phyloP scores from a whole-genome alignment of 2,888 invertebrate species.

The Clusia tigrina region DNA sequence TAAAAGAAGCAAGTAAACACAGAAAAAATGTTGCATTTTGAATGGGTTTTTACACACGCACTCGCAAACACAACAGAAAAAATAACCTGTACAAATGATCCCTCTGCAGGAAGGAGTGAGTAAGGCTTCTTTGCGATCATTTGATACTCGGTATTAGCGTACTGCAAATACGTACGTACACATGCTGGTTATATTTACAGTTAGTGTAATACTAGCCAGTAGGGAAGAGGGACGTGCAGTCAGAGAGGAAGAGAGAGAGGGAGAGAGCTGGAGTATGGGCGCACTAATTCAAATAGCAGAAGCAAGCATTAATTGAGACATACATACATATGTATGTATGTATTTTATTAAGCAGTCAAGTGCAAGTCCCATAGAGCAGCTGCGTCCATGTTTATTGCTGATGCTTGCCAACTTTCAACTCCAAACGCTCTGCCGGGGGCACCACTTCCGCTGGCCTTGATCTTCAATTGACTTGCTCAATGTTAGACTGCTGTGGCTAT shows the following conservation, averaged over 20 bases:
- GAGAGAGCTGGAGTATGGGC: neutral
- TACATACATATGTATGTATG: no score
- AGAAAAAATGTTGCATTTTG: neutral
- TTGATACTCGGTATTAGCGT: neutral
- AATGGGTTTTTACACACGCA: no score
- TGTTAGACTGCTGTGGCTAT: conserved; percentile 4
- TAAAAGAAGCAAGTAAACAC: neutral
- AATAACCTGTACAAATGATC: no score
- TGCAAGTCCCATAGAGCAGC: no score
- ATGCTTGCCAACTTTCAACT: no score
- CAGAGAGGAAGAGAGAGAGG: neutral
- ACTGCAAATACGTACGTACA: neutral
- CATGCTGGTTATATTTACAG: neutral
- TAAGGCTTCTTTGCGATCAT: conserved; percentile 4
- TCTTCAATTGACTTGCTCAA: conserved; percentile 47
- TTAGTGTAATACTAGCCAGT: no score
- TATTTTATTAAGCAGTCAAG: no score
- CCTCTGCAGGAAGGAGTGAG: neutral
- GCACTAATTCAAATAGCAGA: neutral
- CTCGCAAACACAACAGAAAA: no score
- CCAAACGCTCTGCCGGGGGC: no score
- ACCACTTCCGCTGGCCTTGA: conserved; percentile 59
- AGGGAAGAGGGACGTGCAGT: conserved; percentile 9
- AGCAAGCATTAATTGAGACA: no score
- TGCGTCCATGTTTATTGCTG: no score